Base-by-base conservation (phyloP, 1,140 invertebrate genomes). In the Medauroidea extradentata region DNA sequence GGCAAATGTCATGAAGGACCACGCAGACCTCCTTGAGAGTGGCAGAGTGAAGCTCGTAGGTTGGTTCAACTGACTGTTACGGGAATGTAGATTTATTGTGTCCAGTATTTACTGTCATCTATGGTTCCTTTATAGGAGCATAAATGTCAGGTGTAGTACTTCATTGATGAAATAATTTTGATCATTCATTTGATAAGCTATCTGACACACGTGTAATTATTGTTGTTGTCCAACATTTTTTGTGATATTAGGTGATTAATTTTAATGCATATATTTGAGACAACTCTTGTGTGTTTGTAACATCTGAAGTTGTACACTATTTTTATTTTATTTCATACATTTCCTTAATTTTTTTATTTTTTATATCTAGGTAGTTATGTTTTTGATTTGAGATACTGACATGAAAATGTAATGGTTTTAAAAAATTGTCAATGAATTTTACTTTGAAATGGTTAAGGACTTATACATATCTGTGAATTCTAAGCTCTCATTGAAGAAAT, bases 1-100 rank as follows among this genome's bases (percentile, higher is more conserved):
- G 27, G 75, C 79, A 65, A 97, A 97, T 75, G 86, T 98, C 24
- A 79, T 85, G 54, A 83, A 82, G 64, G 89, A 92, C 69, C 83
- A 90, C 67, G 78, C 83, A 18, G 76, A 84, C 54, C 77, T 94
- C 46, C 70, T 94, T 11, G 68, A 77, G 44, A 82, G 78, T 24
- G 83, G 83, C 46, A 77, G 83, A 58, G 71, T 95, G 55, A 79
- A 86, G 71, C 78, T 94, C 62, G 67, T 91, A 65, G 84, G 88
- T 89, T 74, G 77, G 74, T 50, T 23, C 18, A 29, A 2, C 7
- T 42, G 18, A 5, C 14, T 18, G n/a, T 18, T 42, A 16, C 42
- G n/a, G n/a, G n/a, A n/a, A n/a, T n/a, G n/a, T n/a, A n/a, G n/a
- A n/a, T n/a, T n/a, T n/a, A n/a, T n/a, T n/a, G n/a, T n/a, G n/a